A percentile compares a stretch with the other conserved stretches of the same genome.
phyloP scores from a whole-genome alignment of 2,797 vertebrate genomes.

The Anomalospiza imberbis region DNA sequence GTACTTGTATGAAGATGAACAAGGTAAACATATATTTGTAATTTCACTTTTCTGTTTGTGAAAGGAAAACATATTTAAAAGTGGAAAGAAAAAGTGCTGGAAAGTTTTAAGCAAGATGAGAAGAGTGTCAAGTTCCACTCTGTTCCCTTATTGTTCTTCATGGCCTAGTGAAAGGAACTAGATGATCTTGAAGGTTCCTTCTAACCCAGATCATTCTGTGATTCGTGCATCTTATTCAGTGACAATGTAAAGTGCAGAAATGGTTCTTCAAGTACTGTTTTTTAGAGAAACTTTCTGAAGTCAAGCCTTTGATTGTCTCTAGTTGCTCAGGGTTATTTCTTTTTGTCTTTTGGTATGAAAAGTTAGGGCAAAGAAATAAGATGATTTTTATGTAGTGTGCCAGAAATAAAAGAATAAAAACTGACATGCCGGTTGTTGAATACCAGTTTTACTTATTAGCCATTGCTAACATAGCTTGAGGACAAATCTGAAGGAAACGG shows the following conservation, averaged over 20 bases:
- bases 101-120: not conserved
- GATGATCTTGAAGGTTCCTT: not conserved
- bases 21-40: conserved; percentile 80
- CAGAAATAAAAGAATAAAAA: not conserved
- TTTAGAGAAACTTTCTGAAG: not conserved
- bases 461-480: not conserved
- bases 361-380: not conserved
- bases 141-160: not conserved
- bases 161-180: not conserved
- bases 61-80: not conserved
- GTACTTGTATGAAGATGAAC: conserved; percentile 99
- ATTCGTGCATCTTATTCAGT: not conserved
- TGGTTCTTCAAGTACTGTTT: not conserved
- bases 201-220: not conserved
- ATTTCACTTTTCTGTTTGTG: conserved; percentile 3
- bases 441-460: not conserved
- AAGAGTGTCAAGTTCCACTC: not conserved
- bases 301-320: not conserved
- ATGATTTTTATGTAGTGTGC: accelerated
- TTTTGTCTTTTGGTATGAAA: not conserved
- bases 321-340: not conserved
- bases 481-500: not conserved
- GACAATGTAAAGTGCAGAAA: not conserved
- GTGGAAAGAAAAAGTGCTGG: not conserved
- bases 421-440: not conserved